Evolutionary conservation across 2,113 vertebrate species (phyloP).

Genomic region (Progne subis): DNA sequence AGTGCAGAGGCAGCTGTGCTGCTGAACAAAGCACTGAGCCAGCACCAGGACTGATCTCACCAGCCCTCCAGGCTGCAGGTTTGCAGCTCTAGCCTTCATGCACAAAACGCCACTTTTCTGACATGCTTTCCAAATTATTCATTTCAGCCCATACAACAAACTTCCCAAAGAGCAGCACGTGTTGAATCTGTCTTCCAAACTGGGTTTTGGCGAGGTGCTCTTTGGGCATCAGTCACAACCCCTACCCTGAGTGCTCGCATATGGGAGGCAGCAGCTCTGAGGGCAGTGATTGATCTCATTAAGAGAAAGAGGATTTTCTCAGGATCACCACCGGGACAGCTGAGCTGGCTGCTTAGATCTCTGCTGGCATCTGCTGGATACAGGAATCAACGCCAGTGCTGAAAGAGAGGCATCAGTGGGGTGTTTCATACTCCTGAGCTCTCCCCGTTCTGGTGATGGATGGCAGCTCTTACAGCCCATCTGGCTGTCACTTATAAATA

Average conservation of each 20-base stretch:
- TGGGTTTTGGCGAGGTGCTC: background rate
- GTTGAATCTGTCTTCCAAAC: background rate
- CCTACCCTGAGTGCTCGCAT: background rate
- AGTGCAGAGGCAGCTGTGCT: background rate
- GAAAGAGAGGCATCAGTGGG: background rate
- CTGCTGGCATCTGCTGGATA: slow-evolving; percentile 33
- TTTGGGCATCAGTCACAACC: background rate
- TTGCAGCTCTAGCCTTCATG: background rate
- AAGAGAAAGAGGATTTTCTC: background rate
- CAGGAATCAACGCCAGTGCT: background rate
- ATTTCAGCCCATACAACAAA: background rate
- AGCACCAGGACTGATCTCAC: background rate
- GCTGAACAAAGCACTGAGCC: background rate
- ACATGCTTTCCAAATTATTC: background rate
- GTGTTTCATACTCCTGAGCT: background rate
- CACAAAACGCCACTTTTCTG: background rate
- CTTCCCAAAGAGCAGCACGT: background rate
- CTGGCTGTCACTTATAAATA: background rate
- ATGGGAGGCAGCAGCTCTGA: background rate
- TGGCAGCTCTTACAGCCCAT: background rate
- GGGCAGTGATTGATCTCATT: background rate
- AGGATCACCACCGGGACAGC: background rate
- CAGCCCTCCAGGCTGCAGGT: background rate
- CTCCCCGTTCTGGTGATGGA: background rate
- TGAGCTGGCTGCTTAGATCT: background rate